These are phyloP conservation scores for Caenorhabditis sinica DNA, from an alignment of 2,888 invertebrate species.

Conservation along the genomic window DNA sequence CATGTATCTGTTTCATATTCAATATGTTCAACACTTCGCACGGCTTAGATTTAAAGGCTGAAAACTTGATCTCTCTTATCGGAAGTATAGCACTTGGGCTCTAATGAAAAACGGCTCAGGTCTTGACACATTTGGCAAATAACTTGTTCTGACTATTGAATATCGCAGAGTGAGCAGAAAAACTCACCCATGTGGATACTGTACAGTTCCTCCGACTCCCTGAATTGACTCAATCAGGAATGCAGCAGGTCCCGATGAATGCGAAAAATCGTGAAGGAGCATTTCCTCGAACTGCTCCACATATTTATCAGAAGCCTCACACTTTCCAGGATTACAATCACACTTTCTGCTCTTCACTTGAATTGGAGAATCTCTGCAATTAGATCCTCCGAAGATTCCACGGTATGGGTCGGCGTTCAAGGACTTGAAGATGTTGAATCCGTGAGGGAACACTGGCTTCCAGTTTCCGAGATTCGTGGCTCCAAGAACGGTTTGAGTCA, in stretches of 20 bases:
- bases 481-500: conserved; percentile 91
- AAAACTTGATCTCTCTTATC: too few species aligned
- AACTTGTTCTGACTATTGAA: too few species aligned
- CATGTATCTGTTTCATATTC: too few species aligned
- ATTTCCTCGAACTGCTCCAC: conserved; percentile 90
- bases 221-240: conserved; percentile 96
- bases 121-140: too few species aligned
- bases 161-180: not conserved
- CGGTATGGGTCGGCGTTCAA: conserved; percentile 94
- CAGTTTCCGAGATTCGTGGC: conserved; percentile 90
- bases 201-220: conserved; percentile 95
- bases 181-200: conserved; percentile 88
- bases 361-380: conserved; percentile 91
- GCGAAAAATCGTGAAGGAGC: conserved; percentile 89
- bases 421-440: conserved; percentile 86
- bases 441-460: conserved; percentile 86
- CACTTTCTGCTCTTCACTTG: conserved; percentile 82
- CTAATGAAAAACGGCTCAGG: too few species aligned
- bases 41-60: too few species aligned
- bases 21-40: too few species aligned
- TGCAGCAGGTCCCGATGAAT: conserved; percentile 88
- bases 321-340: conserved; percentile 85
- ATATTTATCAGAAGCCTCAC: conserved; percentile 88
- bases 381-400: conserved; percentile 93
- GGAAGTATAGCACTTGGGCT: too few species aligned